A percentile compares a stretch with the other conserved stretches of the same genome.
These are phyloP conservation scores for Tinea trinotella DNA, from an alignment of 2,888 invertebrate species.

Conservation along the genomic window DNA sequence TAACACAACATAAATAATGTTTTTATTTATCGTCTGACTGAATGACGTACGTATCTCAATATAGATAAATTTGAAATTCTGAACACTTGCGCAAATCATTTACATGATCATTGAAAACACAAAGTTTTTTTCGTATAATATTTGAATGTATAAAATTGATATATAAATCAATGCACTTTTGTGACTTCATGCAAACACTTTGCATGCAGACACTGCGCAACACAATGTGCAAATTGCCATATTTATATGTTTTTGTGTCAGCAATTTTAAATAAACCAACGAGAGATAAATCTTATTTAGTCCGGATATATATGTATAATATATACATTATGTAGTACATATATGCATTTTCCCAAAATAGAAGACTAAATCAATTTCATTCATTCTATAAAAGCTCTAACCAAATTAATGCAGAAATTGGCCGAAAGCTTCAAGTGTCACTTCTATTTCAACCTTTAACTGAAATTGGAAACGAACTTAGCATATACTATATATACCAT, in stretches of 20 bases:
- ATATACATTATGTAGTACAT: no score
- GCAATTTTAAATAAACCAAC: no score
- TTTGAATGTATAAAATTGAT: not conserved
- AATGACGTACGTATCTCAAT: not conserved
- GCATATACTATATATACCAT: not conserved
- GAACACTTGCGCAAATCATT: not conserved
- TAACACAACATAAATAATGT: not conserved
- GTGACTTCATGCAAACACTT: not conserved
- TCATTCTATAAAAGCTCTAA: not conserved
- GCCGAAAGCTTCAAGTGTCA: not conserved
- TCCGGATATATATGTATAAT: no score
- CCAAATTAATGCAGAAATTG: not conserved
- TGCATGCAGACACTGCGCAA: no score
- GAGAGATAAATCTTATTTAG: no score
- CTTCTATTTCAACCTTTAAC: not conserved
- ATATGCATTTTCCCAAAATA: no score
- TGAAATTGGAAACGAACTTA: not conserved
- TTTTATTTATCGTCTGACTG: not conserved
- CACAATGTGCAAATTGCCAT: no score
- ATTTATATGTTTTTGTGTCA: no score
- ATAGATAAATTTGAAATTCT: slow-evolving; percentile 6
- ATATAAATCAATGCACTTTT: not conserved
- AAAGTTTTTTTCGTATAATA: slow-evolving; percentile 6
- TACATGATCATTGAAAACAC: slow-evolving; percentile 11
- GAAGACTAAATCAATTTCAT: not conserved